Base-by-base conservation (phyloP, 2,113 vertebrate genomes). In the Anser cygnoides region DNA sequence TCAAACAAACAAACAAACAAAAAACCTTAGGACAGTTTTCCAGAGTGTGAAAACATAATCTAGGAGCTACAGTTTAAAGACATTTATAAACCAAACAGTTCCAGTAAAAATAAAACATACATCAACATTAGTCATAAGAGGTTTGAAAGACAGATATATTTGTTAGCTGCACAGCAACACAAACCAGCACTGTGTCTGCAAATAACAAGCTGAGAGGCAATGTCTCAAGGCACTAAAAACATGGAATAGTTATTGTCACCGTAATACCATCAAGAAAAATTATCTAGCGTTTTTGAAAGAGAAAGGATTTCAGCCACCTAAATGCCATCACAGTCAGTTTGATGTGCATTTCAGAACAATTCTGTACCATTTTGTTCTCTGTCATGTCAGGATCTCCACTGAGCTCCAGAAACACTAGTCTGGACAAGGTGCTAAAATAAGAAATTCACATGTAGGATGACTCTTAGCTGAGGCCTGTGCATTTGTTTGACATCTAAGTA, bases 311-410 rank as follows among this genome's bases (percentile, higher is more conserved):
- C 86, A 89, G 89, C 83, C 90, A 92, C 41, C 49, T 54, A 92
- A 95, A 96, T 89, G 89, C 77, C 93, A 93, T 76, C 66, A 49
- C 70, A 91, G 90, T 94, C 96, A 91, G 93, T n/a, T 77, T 96
- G 93, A 94, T 94, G 90, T 70, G 80, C 84, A 89, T 89, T 93
- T 92, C 80, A 84, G 77, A 89, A 65, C 62, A 91, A 84, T 89
- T 72, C 58, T 68, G 80, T 49, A 89, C 66, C 84, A 87, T 87
- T 94, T 94, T 91, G 44, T 89, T 83, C 66, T 93, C 83, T 89
- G 73, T 66, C 70, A 54, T 13, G 83, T 58, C 80, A 82, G 33
- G 62, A 84, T 78, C 39, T 81, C 76, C 79, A 81, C 22, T 35
- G 54, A 90, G 73, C 73, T 65, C 52, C 49, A 89, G 55, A 41